Percentiles rank a stretch among this genome's conserved stretches.
phyloP scores from a whole-genome alignment of 92 coral and sea anemone species.

The Virgularia gustaviana region DNA sequence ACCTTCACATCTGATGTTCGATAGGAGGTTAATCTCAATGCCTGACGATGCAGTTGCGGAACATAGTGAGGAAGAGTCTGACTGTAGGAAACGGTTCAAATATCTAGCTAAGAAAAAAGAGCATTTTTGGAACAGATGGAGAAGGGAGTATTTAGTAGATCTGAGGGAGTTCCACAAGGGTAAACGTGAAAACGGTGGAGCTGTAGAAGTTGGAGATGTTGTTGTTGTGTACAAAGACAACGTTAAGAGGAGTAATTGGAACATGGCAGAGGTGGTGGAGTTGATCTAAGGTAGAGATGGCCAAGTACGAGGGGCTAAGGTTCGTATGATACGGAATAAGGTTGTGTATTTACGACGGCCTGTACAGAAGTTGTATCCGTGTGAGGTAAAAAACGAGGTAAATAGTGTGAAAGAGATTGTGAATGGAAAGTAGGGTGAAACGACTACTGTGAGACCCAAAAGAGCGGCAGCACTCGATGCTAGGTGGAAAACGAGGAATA shows the following conservation, averaged over 20 bases:
- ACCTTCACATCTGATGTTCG: conserved; percentile 42
- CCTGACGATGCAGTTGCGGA: conserved; percentile 7
- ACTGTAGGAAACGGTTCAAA: conserved; percentile 13
- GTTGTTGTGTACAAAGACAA: conserved; percentile 16
- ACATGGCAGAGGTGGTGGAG: conserved; percentile 19
- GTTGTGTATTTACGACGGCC: conserved; percentile 2
- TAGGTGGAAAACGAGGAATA: background rate
- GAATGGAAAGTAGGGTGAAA: background rate
- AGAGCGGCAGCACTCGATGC: conserved; percentile 2
- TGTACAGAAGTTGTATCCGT: background rate
- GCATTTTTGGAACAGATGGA: conserved; percentile 54
- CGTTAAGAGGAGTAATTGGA: conserved; percentile 27
- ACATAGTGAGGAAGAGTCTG: conserved; percentile 4
- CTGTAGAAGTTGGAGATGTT: conserved; percentile 1
- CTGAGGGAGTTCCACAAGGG: conserved; percentile 17
- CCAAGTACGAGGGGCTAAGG: conserved; percentile 12
- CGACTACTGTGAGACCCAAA: background rate
- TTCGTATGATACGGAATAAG: background rate
- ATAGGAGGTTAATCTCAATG: background rate
- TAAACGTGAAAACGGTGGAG: background rate
- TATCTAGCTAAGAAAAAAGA: conserved; percentile 9
- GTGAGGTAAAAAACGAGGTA: background rate
- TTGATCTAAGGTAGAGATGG: conserved; percentile 35
- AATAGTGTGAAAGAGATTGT: background rate
- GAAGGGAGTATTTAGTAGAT: conserved; percentile 2